phyloP scores from a whole-genome alignment of 2,113 vertebrate genomes.

The Lagopus leucura region DNA sequence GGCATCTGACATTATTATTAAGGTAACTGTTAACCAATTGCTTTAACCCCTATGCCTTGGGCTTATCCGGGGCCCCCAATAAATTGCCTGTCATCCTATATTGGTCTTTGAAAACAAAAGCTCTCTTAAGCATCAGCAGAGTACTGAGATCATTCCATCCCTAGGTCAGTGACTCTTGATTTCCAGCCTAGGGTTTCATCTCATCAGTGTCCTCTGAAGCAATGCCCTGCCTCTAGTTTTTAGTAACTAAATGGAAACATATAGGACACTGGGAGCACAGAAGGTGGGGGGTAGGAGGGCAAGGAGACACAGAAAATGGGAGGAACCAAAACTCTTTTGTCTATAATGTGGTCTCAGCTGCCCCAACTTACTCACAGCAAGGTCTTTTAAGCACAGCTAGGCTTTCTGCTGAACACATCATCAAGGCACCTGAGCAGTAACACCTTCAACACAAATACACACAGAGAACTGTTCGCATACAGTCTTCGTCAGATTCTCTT shows the following conservation, averaged over 20 bases:
- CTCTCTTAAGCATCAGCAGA: background rate
- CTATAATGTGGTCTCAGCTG: background rate
- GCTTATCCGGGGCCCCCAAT: background rate
- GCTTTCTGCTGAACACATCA: background rate
- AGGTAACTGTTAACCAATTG: background rate
- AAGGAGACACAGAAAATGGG: background rate
- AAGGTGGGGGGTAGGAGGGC: background rate
- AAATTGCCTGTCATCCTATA: background rate
- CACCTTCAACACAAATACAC: background rate
- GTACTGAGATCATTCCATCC: background rate
- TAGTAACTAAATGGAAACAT: background rate
- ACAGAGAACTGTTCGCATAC: background rate
- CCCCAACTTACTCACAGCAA: background rate
- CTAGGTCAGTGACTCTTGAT: background rate
- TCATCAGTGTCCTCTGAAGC: background rate
- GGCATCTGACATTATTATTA: background rate
- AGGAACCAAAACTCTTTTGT: background rate
- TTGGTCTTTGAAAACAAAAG: conserved; percentile 8
- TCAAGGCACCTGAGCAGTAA: background rate
- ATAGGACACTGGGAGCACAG: background rate
- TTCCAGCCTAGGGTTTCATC: background rate
- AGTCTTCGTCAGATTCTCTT: background rate
- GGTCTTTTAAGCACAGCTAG: background rate
- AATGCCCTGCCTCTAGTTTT: background rate
- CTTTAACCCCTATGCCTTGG: background rate